Conservation (phyloP, 2,113 vertebrate species). For the Delphinapterus leucas region DNA sequence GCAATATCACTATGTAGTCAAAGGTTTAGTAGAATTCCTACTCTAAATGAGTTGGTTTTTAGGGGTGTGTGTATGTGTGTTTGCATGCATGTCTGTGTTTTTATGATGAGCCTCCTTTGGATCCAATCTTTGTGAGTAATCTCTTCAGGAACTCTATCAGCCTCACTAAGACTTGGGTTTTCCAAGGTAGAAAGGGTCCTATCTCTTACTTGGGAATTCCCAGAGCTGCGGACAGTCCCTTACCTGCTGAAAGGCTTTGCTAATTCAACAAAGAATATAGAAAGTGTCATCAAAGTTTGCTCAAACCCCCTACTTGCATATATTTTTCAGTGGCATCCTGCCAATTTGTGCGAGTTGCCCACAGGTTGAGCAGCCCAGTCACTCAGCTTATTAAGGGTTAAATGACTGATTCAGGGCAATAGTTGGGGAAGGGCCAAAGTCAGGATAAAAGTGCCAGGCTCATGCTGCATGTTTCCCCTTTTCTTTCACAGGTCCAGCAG, state of each 20-base stretch:
- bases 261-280: constrained; percentile 34
- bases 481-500: not conserved
- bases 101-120: not conserved
- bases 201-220: constrained; percentile 31
- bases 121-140: constrained; percentile 18
- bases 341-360: not conserved
- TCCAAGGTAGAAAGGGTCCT: not conserved
- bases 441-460: not conserved
- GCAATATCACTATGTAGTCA: not conserved
- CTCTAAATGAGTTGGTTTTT: not conserved
- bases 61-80: not conserved
- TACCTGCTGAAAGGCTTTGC: not conserved
- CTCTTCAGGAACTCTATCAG: not conserved
- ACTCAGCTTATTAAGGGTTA: not conserved
- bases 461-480: not conserved
- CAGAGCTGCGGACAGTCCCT: not conserved
- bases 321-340: constrained; percentile 27
- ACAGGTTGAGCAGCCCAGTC: not conserved
- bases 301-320: constrained; percentile 19
- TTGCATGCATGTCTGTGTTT: not conserved
- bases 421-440: not conserved
- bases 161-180: constrained; percentile 40
- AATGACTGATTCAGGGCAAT: not conserved
- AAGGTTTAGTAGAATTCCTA: not conserved
- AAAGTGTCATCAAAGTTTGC: constrained; percentile 34